phyloP scores from a whole-genome alignment of 2,113 vertebrate species.

The Myrmecobius fasciatus region DNA sequence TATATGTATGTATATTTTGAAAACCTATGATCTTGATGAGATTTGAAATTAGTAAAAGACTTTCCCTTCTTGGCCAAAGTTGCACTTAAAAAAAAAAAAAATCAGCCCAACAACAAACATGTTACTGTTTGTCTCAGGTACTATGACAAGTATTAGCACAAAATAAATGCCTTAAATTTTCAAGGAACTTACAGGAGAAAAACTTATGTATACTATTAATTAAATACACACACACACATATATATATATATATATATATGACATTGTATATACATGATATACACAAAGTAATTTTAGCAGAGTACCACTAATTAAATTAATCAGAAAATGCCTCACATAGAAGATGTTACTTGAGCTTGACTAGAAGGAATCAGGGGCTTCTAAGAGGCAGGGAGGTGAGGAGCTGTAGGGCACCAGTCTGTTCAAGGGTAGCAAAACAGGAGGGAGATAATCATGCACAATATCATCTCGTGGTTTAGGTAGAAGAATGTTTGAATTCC shows the following conservation, averaged over 20 bases:
- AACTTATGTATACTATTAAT: background rate
- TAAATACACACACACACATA: background rate
- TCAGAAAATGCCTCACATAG: background rate
- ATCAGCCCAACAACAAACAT: background rate
- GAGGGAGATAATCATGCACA: background rate
- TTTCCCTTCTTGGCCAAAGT: background rate
- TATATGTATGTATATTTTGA: background rate
- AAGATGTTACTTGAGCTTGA: background rate
- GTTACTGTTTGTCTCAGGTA: background rate
- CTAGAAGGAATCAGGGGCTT: background rate
- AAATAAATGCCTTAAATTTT: background rate
- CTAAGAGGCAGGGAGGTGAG: background rate
- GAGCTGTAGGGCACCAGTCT: background rate
- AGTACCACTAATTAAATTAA: background rate
- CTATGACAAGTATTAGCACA: background rate
- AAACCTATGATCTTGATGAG: background rate
- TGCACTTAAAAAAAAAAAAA: background rate
- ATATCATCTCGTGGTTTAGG: background rate
- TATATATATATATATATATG: no score
- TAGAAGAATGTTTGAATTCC: conserved; percentile 20
- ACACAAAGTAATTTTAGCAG: background rate
- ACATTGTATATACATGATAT: background rate
- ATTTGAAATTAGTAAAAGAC: conserved; percentile 5
- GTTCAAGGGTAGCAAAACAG: background rate
- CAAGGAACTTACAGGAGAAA: background rate